These are phyloP conservation scores for Caenorhabditis plicata DNA, from an alignment of 2,888 invertebrate species.

Conservation along the genomic window DNA sequence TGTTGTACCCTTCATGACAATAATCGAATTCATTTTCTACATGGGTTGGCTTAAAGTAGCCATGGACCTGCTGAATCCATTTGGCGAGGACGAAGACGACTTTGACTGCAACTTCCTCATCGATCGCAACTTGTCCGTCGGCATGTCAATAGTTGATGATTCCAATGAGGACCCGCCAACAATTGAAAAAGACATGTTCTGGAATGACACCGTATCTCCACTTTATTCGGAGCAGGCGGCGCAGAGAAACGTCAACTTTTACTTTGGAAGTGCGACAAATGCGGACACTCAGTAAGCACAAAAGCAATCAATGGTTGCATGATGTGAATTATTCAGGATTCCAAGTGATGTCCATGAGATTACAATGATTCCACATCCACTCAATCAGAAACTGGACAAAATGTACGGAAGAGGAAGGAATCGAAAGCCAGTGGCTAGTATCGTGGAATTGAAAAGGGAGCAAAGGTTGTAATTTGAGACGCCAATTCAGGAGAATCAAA, in stretches of 20 bases:
- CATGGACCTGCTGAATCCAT: slow-evolving; percentile 44
- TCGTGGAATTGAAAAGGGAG: slow-evolving; percentile 28
- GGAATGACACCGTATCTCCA: slow-evolving; percentile 45
- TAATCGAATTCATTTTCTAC: slow-evolving; percentile 39
- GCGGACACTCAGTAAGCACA: slow-evolving; percentile 18
- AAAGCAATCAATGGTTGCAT: neutral
- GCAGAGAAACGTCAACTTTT: slow-evolving; percentile 39
- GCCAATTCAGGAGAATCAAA: neutral
- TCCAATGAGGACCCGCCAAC: slow-evolving; percentile 34
- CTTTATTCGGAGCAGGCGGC: slow-evolving; percentile 36
- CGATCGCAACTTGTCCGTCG: slow-evolving; percentile 40
- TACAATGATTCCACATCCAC: slow-evolving; percentile 43
- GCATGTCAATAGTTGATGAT: slow-evolving; percentile 37
- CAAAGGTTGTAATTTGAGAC: slow-evolving; percentile 3
- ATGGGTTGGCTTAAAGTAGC: slow-evolving; percentile 48
- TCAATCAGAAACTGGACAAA: slow-evolving; percentile 37
- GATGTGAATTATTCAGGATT: slow-evolving; percentile 12
- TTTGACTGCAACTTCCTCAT: slow-evolving; percentile 44
- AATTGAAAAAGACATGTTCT: slow-evolving; percentile 40
- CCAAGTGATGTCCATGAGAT: slow-evolving; percentile 31
- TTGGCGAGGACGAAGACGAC: slow-evolving; percentile 47
- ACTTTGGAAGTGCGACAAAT: slow-evolving; percentile 40
- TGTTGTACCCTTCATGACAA: slow-evolving; percentile 41
- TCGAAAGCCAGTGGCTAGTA: slow-evolving; percentile 22
- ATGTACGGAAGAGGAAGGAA: slow-evolving; percentile 9